Percentiles rank a stretch among this genome's conserved stretches.
phyloP scores from a whole-genome alignment of 2,888 invertebrate species.

The Oscheius onirici region DNA sequence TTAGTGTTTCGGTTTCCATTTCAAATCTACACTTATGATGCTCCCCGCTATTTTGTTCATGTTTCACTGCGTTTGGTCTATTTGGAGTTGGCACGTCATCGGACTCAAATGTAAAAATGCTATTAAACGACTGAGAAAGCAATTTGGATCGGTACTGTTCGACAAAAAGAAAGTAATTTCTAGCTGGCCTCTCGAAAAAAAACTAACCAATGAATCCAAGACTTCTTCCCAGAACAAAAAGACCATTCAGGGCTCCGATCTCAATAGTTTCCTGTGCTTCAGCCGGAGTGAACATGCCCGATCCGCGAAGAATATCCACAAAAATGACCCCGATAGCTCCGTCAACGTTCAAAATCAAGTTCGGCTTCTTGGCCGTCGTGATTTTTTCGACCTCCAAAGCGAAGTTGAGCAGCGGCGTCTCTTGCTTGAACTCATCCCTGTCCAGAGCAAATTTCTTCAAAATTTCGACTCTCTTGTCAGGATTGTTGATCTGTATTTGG shows the following conservation, averaged over 20 bases:
- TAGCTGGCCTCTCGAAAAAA: background rate
- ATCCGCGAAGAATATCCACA: constrained; percentile 92
- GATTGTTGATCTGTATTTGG: constrained; percentile 95
- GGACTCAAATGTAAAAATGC: too few species aligned
- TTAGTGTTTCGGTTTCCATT: too few species aligned
- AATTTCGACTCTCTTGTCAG: constrained; percentile 95
- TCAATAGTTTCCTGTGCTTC: constrained; percentile 97
- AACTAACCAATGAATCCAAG: constrained; percentile 90
- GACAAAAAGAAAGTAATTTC: too few species aligned
- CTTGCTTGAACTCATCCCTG: constrained; percentile 81
- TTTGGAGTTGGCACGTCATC: too few species aligned
- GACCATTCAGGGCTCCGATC: constrained; percentile 95
- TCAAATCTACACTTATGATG: too few species aligned
- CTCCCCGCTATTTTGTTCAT: too few species aligned
- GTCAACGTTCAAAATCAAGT: constrained; percentile 97
- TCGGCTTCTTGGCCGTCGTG: constrained; percentile 99
- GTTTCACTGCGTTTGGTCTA: too few species aligned
- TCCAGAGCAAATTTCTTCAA: constrained; percentile 91
- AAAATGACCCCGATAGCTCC: constrained; percentile 97
- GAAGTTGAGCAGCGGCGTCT: constrained; percentile 91
- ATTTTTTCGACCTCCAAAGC: constrained; percentile 98
- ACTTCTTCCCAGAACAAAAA: constrained; percentile 96
- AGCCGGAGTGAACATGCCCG: constrained; percentile 77
- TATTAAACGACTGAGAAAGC: too few species aligned
- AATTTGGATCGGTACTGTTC: too few species aligned